Evolutionary conservation across 37 sponge, comb jelly and placozoan genomes (phyloP), one percentile per base, ranked within the genome.

Genomic region (Agelas oroides): DNA sequence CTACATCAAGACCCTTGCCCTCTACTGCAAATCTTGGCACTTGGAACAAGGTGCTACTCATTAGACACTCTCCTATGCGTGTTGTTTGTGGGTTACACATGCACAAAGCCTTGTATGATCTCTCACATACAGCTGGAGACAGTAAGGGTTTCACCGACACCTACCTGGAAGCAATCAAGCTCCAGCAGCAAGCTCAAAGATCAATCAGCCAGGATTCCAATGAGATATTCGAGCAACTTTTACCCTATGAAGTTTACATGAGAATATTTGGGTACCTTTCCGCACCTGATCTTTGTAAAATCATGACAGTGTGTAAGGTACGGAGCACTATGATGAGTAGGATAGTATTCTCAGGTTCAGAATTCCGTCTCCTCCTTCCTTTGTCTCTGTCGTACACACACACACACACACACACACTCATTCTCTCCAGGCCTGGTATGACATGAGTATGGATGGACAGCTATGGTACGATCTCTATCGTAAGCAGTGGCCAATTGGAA

Each of bases 71-170:
- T 46, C n/a, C n/a, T n/a, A n/a, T n/a, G n/a, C n/a, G n/a, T n/a
- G n/a, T n/a, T n/a, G n/a, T n/a, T n/a, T n/a, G n/a, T n/a, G n/a
- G n/a, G n/a, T n/a, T n/a, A n/a, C n/a, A n/a, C n/a, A n/a, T n/a
- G n/a, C n/a, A n/a, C n/a, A n/a, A n/a, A n/a, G n/a, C n/a, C 46
- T 46, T 46, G 8, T 46, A 8, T 46, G 6, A 46, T 46, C 46
- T 46, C 46, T 46, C 46, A 12, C 46, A 46, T 46, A 37, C 40
- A 78, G 78, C 58, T 5, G 84, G 84, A 39, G 75, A 83, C 54
- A 23, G 28, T 35, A 24, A 83, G 52, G 84, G 84, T 5, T 83
- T 83, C 23, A 83, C 64, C 8, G 84, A 83, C 65, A 83, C 84
- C 24, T 83, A 83, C 64, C 46, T 83, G 61, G 74, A 59, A 28